Evolutionary conservation across 2,888 invertebrate genomes (phyloP).

Genomic region (Drosophila robusta): DNA sequence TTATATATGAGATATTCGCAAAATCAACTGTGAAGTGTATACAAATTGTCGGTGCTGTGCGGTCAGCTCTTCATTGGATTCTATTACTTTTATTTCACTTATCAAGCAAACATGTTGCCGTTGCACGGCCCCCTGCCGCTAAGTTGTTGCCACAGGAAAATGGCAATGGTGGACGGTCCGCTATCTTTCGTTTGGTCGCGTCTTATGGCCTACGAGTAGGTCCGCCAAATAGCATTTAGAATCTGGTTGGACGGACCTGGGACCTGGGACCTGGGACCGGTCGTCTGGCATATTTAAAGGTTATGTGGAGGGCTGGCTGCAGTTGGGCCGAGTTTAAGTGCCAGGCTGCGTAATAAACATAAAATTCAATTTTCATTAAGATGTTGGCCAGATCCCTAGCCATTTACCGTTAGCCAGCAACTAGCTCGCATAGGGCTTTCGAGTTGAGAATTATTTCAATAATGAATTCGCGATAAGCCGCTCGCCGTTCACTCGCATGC

Average conservation of each 20-base stretch:
- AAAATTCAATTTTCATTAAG: conserved; percentile 81
- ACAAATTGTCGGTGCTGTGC: conserved; percentile 6
- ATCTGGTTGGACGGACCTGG: conserved; percentile 42
- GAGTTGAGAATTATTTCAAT: conserved; percentile 73
- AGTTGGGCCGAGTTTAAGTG: conserved; percentile 45
- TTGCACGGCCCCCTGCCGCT: conserved; percentile 58
- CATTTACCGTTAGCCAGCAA: conserved; percentile 62
- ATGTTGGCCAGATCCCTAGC: conserved; percentile 73
- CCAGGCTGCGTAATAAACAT: conserved; percentile 74
- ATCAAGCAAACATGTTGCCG: conserved; percentile 75
- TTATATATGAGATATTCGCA: not conserved
- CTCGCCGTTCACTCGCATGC: conserved; percentile 32
- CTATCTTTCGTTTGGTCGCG: conserved; percentile 51
- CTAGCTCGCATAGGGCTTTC: conserved; percentile 48
- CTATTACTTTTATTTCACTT: conserved; percentile 77
- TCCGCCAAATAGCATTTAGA: conserved; percentile 48
- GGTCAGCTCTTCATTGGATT: conserved; percentile 24
- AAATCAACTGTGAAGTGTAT: conserved; percentile 36
- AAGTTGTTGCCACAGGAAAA: conserved; percentile 38
- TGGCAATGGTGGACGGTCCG: conserved; percentile 48
- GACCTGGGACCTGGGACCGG: conserved; percentile 7
- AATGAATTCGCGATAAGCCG: conserved; percentile 81
- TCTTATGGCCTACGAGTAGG: conserved; percentile 41
- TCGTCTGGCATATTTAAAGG: conserved; percentile 64
- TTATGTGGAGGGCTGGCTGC: conserved; percentile 59